Evolutionary conservation across 1,140 invertebrate species (phyloP).

Genomic region (Andrena cerasifolii): DNA sequence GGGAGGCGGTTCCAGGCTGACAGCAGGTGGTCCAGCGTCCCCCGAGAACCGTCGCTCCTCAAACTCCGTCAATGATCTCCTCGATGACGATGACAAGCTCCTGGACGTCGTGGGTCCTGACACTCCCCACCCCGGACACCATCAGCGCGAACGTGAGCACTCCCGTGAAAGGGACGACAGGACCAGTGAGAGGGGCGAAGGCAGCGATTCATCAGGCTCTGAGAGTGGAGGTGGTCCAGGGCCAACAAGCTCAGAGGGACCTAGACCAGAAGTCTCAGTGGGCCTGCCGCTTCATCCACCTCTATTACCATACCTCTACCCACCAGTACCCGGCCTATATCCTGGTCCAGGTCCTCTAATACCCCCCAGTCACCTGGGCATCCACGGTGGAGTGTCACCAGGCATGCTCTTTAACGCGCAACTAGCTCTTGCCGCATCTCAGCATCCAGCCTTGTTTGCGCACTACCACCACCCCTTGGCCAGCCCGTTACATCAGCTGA

Average conservation of each 20-base stretch:
- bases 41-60: conserved; percentile 87
- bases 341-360: conserved; percentile 87
- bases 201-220: conserved; percentile 81
- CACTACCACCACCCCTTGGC: conserved; percentile 85
- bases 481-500: conserved; percentile 82
- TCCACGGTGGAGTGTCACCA: conserved; percentile 86
- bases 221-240: conserved; percentile 83
- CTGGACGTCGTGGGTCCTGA: conserved; percentile 94
- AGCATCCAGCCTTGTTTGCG: conserved; percentile 89
- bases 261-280: conserved; percentile 92
- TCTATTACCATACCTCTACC: conserved; percentile 93
- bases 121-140: conserved; percentile 86
- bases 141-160: conserved; percentile 79
- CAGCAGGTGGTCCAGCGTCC: conserved; percentile 86
- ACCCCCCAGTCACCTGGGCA: conserved; percentile 85
- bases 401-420: conserved; percentile 92
- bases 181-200: conserved; percentile 78
- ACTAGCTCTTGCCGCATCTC: conserved; percentile 88
- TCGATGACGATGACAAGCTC: conserved; percentile 92
- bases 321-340: conserved; percentile 90
- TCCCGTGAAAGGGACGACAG: conserved; percentile 79
- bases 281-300: conserved; percentile 94
- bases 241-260: conserved; percentile 85
- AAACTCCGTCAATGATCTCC: conserved; percentile 83
- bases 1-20: conserved; percentile 78